Evolutionary conservation across 2,888 invertebrate species (phyloP).

Genomic region (Mythimna impura): DNA sequence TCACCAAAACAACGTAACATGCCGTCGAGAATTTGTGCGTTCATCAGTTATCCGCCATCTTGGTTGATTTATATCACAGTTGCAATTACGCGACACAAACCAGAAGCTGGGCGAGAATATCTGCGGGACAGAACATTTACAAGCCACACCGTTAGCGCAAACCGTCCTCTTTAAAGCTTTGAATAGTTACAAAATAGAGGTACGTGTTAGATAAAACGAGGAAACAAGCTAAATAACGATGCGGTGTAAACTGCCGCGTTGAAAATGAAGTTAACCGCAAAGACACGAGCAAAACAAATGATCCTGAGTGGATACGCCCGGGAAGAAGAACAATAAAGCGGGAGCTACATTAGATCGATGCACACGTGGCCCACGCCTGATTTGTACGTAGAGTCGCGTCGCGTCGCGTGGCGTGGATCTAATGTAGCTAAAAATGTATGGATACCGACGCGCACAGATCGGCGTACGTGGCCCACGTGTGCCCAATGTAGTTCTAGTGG

Average conservation of each 20-base stretch:
- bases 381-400: no score
- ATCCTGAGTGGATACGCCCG: constrained; percentile 40
- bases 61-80: constrained; percentile 67
- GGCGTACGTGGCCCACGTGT: no score
- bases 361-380: no score
- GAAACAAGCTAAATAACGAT: constrained; percentile 67
- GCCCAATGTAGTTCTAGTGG: constrained; percentile 26
- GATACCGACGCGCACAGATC: no score
- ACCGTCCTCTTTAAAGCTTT: constrained; percentile 46
- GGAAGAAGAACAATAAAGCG: constrained; percentile 64
- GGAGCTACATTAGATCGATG: no score
- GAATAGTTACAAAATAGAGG: constrained; percentile 18
- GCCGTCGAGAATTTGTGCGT: constrained; percentile 45
- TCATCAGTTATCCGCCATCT: constrained; percentile 60
- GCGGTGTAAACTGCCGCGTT: constrained; percentile 48
- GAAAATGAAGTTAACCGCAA: constrained; percentile 48
- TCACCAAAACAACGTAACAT: constrained; percentile 54
- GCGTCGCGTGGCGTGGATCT: no score
- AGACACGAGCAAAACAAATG: constrained; percentile 52
- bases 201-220: constrained; percentile 60
- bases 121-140: constrained; percentile 36
- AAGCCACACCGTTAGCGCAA: constrained; percentile 48
- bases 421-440: no score
- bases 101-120: constrained; percentile 57
- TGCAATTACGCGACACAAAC: constrained; percentile 68